Percentiles rank a stretch among this genome's conserved stretches.
Conservation (phyloP, 2,888 invertebrate species). For the Sialis fuliginosa region DNA sequence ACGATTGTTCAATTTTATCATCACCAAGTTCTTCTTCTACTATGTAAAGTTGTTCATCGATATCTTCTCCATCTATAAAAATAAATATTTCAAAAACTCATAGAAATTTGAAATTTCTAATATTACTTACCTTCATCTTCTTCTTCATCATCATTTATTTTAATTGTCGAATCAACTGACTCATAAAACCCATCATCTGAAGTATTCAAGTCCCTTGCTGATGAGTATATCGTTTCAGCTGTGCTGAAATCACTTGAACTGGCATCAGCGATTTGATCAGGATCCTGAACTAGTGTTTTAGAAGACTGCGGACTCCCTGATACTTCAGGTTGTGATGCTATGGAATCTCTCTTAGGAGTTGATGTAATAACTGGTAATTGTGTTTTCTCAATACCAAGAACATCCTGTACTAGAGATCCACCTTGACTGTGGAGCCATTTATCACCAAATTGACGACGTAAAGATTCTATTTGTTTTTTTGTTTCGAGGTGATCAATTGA, state of each 20-base stretch:
- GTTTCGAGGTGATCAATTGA: slow-evolving; percentile 33
- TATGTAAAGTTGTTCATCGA: slow-evolving; percentile 15
- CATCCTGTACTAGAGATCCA: slow-evolving; percentile 30
- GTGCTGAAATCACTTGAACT: background rate
- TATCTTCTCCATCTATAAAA: background rate
- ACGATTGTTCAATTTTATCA: slow-evolving; percentile 20
- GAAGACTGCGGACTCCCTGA: slow-evolving; percentile 1
- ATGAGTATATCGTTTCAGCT: background rate
- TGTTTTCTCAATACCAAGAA: slow-evolving; percentile 29
- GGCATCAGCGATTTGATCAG: background rate
- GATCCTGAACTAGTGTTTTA: background rate
- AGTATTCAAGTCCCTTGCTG: background rate
- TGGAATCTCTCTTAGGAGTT: slow-evolving; percentile 10
- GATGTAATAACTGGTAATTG: slow-evolving; percentile 12
- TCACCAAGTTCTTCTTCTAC: slow-evolving; percentile 14
- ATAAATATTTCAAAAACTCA: background rate
- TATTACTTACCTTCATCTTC: slow-evolving; percentile 14
- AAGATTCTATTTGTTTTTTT: slow-evolving; percentile 35
- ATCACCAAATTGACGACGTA: slow-evolving; percentile 37
- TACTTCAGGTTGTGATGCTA: background rate
- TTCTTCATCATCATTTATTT: slow-evolving; percentile 15
- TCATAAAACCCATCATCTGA: slow-evolving; percentile 1
- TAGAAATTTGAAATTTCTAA: background rate
- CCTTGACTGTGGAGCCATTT: slow-evolving; percentile 39
- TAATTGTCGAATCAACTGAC: slow-evolving; percentile 3